Conservation (phyloP, 2,113 vertebrate genomes). For the Thermophis baileyi region DNA sequence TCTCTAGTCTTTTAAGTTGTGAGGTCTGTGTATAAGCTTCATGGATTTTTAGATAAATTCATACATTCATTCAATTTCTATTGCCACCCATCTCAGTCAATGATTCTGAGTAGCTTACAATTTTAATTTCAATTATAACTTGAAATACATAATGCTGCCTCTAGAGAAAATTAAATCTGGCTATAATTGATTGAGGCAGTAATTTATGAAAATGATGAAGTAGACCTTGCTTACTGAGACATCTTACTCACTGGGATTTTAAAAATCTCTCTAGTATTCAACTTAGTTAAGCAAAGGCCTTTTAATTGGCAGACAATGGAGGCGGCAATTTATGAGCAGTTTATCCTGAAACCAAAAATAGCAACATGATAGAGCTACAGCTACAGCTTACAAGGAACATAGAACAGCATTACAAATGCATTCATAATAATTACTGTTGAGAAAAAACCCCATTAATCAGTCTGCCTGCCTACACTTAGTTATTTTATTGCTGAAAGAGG, state of each 20-base stretch:
- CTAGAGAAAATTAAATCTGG: neutral
- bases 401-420: neutral
- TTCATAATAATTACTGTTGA: neutral
- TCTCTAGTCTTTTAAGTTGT: neutral
- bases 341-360: neutral
- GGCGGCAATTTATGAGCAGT: neutral
- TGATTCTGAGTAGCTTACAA: neutral
- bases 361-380: neutral
- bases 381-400: neutral
- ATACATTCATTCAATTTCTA: neutral
- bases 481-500: neutral
- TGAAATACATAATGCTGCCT: neutral
- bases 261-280: neutral
- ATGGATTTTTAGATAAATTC: neutral
- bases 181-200: neutral
- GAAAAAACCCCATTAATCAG: neutral
- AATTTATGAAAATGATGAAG: neutral
- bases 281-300: neutral
- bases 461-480: neutral
- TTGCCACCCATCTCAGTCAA: neutral
- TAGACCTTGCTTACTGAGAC: neutral
- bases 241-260: neutral
- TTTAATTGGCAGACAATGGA: neutral
- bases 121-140: neutral
- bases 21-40: neutral